Evolutionary conservation across 2,888 invertebrate genomes (phyloP), one percentile per base, ranked within the genome.

Genomic region (Cheilosia grossa): DNA sequence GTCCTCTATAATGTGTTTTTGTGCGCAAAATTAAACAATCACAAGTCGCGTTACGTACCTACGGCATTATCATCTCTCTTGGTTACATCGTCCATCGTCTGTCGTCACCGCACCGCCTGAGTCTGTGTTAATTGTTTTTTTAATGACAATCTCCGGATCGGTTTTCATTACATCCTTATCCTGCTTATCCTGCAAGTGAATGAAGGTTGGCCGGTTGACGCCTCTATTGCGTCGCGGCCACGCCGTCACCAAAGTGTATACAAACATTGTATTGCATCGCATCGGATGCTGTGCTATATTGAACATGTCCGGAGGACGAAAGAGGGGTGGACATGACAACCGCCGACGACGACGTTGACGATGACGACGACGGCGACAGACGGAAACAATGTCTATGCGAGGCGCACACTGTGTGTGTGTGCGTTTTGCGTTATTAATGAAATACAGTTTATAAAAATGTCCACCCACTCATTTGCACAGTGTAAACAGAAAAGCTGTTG

Each of bases 91-190:
- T 56, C 47, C 51, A 53, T 63, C 54, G 42, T 44, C 47, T 49
- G 44, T 63, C 54, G 73, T 53, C 49, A 74, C 79, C 79, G 47
- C 37, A 37, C 64, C 44, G 67, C 74, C 74, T 69, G 75, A 66
- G 80, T 59, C 75, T 37, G 67, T 72, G 85, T 85, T 85, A 85
- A 85, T 83, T 83, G 83, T 83, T 85, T 85, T 89, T 89, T 89
- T 88, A 88, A 89, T 89, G 89, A 88, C 88, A 81, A 85, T 85
- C 85, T 85, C 85, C 85, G 88, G 88, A 89, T 89, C 88, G 88
- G 88, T 88, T 89, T 89, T 88, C 89, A 88, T 88, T 89, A 88
- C 85, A 85, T 81, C 85, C 85, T 85, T 81, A 85, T 85, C 85
- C 85, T 85, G 85, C 85, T 85, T 81, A 85, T 85, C 85, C 85